Base-by-base conservation (phyloP, 2,113 vertebrate species). In the Parus major region DNA sequence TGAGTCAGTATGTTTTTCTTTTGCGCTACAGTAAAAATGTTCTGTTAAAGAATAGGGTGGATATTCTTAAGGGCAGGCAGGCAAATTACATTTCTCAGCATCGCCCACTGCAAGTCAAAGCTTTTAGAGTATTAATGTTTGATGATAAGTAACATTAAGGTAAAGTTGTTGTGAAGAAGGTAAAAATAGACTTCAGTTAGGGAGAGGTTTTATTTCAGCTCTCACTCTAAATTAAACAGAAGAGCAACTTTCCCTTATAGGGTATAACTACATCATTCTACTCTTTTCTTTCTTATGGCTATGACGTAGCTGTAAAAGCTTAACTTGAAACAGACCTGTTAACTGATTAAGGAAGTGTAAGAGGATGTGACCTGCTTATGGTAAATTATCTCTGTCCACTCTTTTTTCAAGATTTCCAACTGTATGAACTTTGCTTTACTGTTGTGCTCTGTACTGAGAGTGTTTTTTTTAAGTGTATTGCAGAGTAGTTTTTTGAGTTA, bases 121-220 rank as follows among this genome's bases (percentile, higher is more conserved):
- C 95, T 96, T 96, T 97, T 95, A 97, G 83, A 92, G 85, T 95
- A 97, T 97, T 96, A 97, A 96, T 97, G 93, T 97, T 97, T 96
- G 93, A 96, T 95, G 96, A 90, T 96, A 96, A 96, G 91, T 92
- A 96, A 39, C 88, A 94, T 93, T 87, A 93, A 96, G 86, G 66
- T 93, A 79, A 73, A 85, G 91, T 80, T 81, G 59, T 96, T 93
- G 77, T 87, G 80, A 96, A 90, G 78, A 76, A 79, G 64, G 68
- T 91, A 96, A 96, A 97, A 96, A 96, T 95, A 96, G 95, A 25
- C 44, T 90, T 81, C 78, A 85, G 78, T 83, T 88, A 88, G 81
- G 50, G 36, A 88, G 47, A 88, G 39, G 33, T 82, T 97, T 95
- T 92, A 61, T 85, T 96, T 92, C 79, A 68, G 63, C 70, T 29